Evolutionary conservation across 2,888 invertebrate species (phyloP), one percentile per base, ranked within the genome.

Genomic region (Gerris lacustris): DNA sequence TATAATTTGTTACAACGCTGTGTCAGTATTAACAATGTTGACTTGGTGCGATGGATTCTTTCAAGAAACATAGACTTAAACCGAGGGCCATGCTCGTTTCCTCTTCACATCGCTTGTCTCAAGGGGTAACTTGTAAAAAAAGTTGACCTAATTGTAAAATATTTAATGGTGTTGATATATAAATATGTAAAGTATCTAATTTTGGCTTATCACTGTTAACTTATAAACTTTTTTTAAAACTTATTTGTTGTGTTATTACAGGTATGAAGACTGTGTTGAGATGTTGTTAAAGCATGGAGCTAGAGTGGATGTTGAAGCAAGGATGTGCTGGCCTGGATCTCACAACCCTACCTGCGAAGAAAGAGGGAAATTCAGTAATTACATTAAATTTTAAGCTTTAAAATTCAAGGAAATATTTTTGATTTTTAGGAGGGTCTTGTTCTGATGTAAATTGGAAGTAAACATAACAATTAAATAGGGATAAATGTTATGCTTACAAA

Each of bases 241-340:
- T 44, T 72, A 47, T 9, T 45, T 31, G 45, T 55, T 1, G 18
- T 45, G 7, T 74, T 73, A 76, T 77, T 78, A 31, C 76, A 84
- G 84, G 69, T 85, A 88, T 77, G 86, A 86, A 76, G 86, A 88
- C 75, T 87, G 88, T 77, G 87, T 89, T 15, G 87, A 88, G 77
- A 77, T 88, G 63, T 79, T 90, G 55, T 78, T 89, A 69, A 86
- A 87, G 76, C 85, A 88, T 79, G 89, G 89, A 43, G 89, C 88
- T 6, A 83, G 87, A 74, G 85, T 87, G 17, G 88, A 89, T 79
- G 85, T 87, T 0, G 88, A 88, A 78, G 86, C 88, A 0, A 82
- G 89, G 31, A 87, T 90, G 86, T 90, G 90, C 78, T 90, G 87
- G 83, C 90, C 90, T 0, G 87, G 88, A 7, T 84, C 86, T 6